These are phyloP conservation scores for Oscheius sp. DNA, from an alignment of 2,888 invertebrate genomes.

Conservation along the genomic window DNA sequence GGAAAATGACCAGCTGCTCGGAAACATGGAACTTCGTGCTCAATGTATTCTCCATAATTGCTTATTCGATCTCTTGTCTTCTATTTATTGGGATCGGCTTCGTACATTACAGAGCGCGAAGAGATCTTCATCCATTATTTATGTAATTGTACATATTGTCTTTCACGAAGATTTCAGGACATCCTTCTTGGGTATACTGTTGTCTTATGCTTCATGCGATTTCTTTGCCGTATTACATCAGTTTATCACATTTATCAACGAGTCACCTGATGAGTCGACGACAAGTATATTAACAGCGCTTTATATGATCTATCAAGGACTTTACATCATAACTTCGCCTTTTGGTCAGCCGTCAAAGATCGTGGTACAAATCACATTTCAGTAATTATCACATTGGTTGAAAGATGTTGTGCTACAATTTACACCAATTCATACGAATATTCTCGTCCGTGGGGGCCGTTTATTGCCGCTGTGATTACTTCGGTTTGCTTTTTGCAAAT, in stretches of 20 bases:
- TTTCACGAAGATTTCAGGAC: not conserved
- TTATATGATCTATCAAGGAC: constrained; percentile 35
- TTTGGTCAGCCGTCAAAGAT: constrained; percentile 36
- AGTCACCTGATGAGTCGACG: not conserved
- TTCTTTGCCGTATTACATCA: constrained; percentile 10
- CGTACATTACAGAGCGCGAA: constrained; percentile 9
- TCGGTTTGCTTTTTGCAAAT: constrained; percentile 27
- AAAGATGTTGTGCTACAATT: constrained; percentile 44
- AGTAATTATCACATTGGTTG: constrained; percentile 50
- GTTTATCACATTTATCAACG: not conserved
- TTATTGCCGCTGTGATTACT: constrained; percentile 34
- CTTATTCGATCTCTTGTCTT: constrained; percentile 4
- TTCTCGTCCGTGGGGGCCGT: constrained; percentile 43
- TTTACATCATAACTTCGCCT: constrained; percentile 49
- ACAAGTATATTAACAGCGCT: not conserved
- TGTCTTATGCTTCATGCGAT: constrained; percentile 13
- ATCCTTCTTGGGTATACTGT: constrained; percentile 11
- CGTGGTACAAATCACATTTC: not conserved
- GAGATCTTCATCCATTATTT: constrained; percentile 25
- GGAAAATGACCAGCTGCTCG: constrained; percentile 23
- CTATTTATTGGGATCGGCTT: constrained; percentile 6
- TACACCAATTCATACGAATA: constrained; percentile 45
- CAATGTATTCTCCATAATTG: constrained; percentile 13
- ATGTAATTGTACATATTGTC: not conserved
- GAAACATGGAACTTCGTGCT: constrained; percentile 14